A percentile compares a stretch with the other conserved stretches of the same genome.
Evolutionary conservation across 2,113 vertebrate genomes (phyloP).

Genomic region (Monarcha castaneiventris): DNA sequence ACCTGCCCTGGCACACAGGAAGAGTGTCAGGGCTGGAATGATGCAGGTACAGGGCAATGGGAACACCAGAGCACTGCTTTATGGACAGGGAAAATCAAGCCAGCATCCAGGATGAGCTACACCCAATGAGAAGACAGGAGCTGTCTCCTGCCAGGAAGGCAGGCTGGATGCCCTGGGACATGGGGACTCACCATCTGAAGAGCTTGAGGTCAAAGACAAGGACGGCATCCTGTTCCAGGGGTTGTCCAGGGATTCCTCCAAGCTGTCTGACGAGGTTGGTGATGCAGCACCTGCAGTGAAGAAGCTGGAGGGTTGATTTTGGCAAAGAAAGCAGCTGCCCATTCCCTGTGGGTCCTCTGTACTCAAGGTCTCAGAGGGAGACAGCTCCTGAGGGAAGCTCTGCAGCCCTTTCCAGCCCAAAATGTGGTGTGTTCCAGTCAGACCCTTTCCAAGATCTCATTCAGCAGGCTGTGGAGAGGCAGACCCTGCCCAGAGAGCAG

Average conservation of each 20-base stretch:
- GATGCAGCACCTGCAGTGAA: neutral
- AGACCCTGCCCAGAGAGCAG: neutral
- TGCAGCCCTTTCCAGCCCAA: neutral
- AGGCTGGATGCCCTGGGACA: neutral
- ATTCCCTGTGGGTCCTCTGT: neutral
- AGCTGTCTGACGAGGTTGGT: neutral
- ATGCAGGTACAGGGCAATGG: neutral
- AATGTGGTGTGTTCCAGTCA: neutral
- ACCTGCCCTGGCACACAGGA: fast-evolving
- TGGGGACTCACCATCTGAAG: slow-evolving; percentile 27
- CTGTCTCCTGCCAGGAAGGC: neutral
- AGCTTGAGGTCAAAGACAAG: neutral
- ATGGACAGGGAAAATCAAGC: neutral
- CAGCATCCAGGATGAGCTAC: neutral
- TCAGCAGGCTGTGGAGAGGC: neutral
- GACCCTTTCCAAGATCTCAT: neutral
- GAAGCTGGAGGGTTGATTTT: neutral
- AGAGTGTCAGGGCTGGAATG: neutral
- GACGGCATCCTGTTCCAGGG: slow-evolving; percentile 26
- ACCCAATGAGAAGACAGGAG: neutral
- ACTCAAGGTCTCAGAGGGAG: neutral
- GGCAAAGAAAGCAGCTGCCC: neutral
- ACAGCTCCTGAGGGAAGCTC: neutral
- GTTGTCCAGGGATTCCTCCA: neutral
- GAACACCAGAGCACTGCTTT: neutral